phyloP scores from a whole-genome alignment of 1,140 invertebrate genomes.

The Eupristina koningsbergeri region DNA sequence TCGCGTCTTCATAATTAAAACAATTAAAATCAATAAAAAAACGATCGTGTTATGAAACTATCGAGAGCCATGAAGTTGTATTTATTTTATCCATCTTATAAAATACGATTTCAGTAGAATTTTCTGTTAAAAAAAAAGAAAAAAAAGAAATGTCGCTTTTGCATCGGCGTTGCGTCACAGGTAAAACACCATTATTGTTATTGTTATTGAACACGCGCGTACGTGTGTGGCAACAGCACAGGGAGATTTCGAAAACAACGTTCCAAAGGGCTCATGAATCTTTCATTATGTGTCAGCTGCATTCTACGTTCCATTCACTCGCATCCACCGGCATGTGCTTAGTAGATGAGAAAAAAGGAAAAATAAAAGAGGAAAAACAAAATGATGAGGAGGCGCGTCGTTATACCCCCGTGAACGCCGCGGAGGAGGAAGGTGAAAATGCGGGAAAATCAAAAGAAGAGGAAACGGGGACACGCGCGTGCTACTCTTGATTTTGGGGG shows the following conservation, averaged over 20 bases:
- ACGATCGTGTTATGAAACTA: too few relatives aligned
- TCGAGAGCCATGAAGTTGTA: too few relatives aligned
- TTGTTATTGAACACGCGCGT: too few relatives aligned
- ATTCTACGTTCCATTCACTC: neutral
- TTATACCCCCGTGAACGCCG: slow-evolving; percentile 6
- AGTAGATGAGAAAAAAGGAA: neutral
- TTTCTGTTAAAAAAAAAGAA: neutral
- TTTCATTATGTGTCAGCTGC: slow-evolving; percentile 8
- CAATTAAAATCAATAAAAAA: too few relatives aligned
- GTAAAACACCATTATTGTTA: too few relatives aligned
- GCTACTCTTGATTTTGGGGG: neutral
- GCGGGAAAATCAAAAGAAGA: neutral
- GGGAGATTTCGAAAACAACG: slow-evolving; percentile 33
- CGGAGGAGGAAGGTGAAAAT: slow-evolving; percentile 3
- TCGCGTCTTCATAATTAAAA: too few relatives aligned
- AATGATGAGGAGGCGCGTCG: neutral
- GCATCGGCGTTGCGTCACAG: neutral
- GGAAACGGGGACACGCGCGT: neutral
- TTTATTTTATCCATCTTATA: too few relatives aligned
- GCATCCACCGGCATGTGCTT: slow-evolving; percentile 3
- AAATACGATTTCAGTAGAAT: too few relatives aligned
- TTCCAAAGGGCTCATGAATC: slow-evolving; percentile 32
- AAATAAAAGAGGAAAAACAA: neutral
- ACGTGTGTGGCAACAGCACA: neutral
- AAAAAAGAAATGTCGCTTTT: neutral